phyloP scores from a whole-genome alignment of 2,113 vertebrate species.

The Macaca mulatta region DNA sequence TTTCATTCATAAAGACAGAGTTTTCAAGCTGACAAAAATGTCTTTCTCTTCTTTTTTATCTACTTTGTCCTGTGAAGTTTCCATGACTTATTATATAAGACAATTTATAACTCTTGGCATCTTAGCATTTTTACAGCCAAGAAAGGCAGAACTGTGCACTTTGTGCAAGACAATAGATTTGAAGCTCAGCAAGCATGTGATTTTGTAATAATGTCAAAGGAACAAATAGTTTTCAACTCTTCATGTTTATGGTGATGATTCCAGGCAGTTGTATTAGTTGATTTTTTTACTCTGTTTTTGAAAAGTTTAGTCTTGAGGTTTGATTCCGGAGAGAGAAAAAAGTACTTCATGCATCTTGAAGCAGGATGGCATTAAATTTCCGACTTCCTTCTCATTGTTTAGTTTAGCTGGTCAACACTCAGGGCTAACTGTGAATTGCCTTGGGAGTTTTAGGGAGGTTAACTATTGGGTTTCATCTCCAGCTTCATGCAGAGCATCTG shows the following conservation, averaged over 20 bases:
- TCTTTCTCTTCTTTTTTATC: not conserved
- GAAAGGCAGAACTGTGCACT: conserved; percentile 23
- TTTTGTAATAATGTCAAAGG: conserved; percentile 56
- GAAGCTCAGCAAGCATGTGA: conserved; percentile 2
- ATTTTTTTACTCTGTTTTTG: conserved; percentile 49
- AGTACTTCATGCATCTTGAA: conserved; percentile 54
- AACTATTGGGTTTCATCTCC: conserved; percentile 67
- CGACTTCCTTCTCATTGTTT: conserved; percentile 78
- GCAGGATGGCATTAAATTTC: conserved; percentile 59
- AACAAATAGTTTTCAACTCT: conserved; percentile 42
- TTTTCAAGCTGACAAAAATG: not conserved
- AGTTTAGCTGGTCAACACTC: conserved; percentile 66
- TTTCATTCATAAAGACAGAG: not conserved
- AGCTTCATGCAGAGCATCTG: conserved; percentile 79
- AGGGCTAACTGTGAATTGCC: conserved; percentile 31
- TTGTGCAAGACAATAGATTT: conserved; percentile 35
- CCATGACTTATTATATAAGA: conserved; percentile 25
- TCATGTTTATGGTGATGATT: conserved; percentile 23
- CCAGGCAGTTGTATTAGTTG: not conserved
- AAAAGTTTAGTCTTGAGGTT: not conserved
- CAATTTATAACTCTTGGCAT: conserved; percentile 41
- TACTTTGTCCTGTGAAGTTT: conserved; percentile 16
- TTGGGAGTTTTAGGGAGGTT: conserved; percentile 64
- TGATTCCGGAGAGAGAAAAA: conserved; percentile 49
- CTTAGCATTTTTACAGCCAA: conserved; percentile 11